A percentile compares a stretch with the other conserved stretches of the same genome.
Evolutionary conservation across 1,140 invertebrate species (phyloP).

Genomic region (Eupeodes corollae): DNA sequence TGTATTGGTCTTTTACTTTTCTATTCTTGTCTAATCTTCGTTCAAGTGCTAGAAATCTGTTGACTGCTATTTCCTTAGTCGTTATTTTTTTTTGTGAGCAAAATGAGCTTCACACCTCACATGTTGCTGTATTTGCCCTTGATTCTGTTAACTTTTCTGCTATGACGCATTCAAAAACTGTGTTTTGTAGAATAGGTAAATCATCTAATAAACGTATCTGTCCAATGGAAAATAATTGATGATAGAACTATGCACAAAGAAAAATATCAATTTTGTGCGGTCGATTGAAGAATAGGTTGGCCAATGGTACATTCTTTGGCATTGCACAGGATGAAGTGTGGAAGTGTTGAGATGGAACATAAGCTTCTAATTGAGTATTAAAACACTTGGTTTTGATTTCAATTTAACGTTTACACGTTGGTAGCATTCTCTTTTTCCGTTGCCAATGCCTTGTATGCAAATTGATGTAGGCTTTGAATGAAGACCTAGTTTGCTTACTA

Average conservation of each 20-base stretch:
- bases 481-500: constrained; percentile 4
- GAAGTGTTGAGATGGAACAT: not conserved
- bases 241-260: constrained; percentile 18
- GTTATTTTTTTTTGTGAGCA: not conserved
- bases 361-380: not conserved
- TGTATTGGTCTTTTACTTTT: constrained; percentile 7
- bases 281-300: constrained; percentile 20
- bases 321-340: constrained; percentile 2
- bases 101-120: constrained; percentile 6
- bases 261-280: constrained; percentile 17
- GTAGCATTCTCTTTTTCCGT: not conserved
- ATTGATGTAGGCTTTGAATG: not conserved
- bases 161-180: constrained; percentile 13
- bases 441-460: not conserved
- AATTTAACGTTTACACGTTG: not conserved
- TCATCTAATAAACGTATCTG: constrained; percentile 10
- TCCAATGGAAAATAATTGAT: constrained; percentile 10
- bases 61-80: constrained; percentile 13
- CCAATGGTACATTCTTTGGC: constrained; percentile 7
- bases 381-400: not conserved
- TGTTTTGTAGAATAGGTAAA: constrained; percentile 7
- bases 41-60: constrained; percentile 21
- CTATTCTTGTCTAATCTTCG: constrained; percentile 16
- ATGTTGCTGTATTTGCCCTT: not conserved
- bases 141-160: not conserved